Base-by-base conservation (phyloP, 2,888 invertebrate species). In the Campaea margaritaria region DNA sequence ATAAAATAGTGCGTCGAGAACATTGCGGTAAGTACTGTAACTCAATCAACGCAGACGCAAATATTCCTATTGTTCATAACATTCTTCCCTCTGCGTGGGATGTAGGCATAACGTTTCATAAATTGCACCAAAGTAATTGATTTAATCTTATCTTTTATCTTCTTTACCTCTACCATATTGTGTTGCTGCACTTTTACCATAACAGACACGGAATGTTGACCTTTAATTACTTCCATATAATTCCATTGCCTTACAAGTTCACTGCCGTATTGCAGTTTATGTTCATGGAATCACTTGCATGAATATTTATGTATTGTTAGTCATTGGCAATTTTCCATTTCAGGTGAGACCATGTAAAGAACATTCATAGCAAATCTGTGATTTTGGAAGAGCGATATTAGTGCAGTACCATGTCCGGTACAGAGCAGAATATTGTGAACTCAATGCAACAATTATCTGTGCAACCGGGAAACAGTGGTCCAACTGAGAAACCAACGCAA, bases 371-470 rank as follows among this genome's bases (percentile, higher is more conserved):
- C 73, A 72, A 80, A 78, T 72, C 72, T 77, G 65, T 81, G 63
- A 66, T 56, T 67, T 61, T 48, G 42, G 42, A 61, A 63, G 56
- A 64, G 62, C 58, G 50, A 53, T 41, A 58, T 55, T 49, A 59
- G 79, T 81, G 80, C 82, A 85, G 89, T 91, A 92, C 86, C 89
- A 92, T 92, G 92, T 92, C 92, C 83, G 89, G 91, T 90, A 87
- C 90, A 72, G 92, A 92, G 90, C 91, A 89, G 73, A 90, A 87
- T 83, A 83, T 92, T 81, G 85, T 89, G 78, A 91, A 91, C 85
- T 91, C 91, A 73, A 82, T 92, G 87, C 92, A 91, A 85, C 92
- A 92, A 84, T 85, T 92, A 82, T 91, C 91, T 67, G 82, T 92
- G 77, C 92, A 92, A 82, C 85, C 91, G 70, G 84, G 83, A 68